Base-by-base conservation (phyloP, 2,888 invertebrate genomes). In the Byasa hedistus region DNA sequence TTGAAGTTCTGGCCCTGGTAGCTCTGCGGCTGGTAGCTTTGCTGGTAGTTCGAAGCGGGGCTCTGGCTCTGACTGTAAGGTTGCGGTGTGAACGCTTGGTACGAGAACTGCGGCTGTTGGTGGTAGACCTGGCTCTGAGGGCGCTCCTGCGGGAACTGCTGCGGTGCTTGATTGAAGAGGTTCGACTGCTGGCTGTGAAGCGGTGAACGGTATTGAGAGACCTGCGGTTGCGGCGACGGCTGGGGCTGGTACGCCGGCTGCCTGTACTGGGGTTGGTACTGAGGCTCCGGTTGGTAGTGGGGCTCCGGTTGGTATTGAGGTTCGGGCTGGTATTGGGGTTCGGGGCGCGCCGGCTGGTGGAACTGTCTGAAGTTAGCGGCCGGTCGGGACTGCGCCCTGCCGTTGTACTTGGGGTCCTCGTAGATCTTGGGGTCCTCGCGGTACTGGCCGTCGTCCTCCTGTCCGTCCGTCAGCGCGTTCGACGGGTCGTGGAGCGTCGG, bases 371-470 rank as follows among this genome's bases (percentile, higher is more conserved):
- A 75, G 52, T 73, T 63, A 19, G 77, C 71, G 1, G 79, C 73
- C n/a, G 82, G 83, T 67, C 82, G 77, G 64, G 76, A 69, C 65
- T 71, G 83, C 68, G 76, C 77, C 70, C 75, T 83, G 76, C 79
- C 86, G 83, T 84, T 94, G 86, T 93, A 94, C 72, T 93, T 93
- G 12, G 95, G 94, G 77, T 95, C 94, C 82, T 96, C 95, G 87
- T 97, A 97, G 69, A 96, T 93, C 69, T 93, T 93, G 0, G 97
- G 97, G 81, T 97, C 96, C 80, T 97, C 97, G 57, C 96, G 92
- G 85, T 97, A 97, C 77, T 97, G 96, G 0, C 97, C 97, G 78
- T 97, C 97, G 78, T 97, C 97, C 77, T 96, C 94, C 78, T 95
- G 94, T 69, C 94, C 93, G 54, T 94, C 94, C 10, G 92, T 92